A percentile compares a stretch with the other conserved stretches of the same genome.
These are phyloP conservation scores for Thecophora atra DNA, from an alignment of 2,888 invertebrate genomes.

Conservation along the genomic window DNA sequence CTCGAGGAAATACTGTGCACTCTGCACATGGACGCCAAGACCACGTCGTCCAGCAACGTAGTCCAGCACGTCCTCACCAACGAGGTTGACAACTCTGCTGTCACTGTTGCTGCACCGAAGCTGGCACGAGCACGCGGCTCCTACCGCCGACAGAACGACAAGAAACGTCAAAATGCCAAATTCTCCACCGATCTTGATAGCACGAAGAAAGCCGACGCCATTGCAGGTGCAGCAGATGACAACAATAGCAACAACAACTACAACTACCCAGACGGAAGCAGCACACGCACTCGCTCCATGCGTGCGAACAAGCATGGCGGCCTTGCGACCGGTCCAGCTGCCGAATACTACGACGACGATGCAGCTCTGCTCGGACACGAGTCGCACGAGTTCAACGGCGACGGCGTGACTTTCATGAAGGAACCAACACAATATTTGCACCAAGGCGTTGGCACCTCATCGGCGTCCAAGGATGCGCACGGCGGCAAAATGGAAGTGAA, in stretches of 20 bases:
- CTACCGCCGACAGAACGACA: conserved; percentile 28
- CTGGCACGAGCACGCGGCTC: conserved; percentile 31
- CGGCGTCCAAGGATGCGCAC: conserved; percentile 34
- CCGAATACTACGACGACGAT: conserved; percentile 32
- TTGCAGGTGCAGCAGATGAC: not conserved
- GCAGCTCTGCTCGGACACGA: conserved; percentile 18
- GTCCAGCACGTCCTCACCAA: conserved; percentile 34
- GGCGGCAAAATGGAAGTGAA: conserved; percentile 52
- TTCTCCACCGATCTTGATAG: conserved; percentile 15
- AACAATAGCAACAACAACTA: not conserved
- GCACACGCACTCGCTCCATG: conserved; percentile 18
- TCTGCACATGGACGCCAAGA: conserved; percentile 65
- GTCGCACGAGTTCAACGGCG: conserved; percentile 54
- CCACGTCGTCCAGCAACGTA: conserved; percentile 37
- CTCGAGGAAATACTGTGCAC: conserved; percentile 78
- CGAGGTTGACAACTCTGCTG: conserved; percentile 10
- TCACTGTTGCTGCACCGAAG: conserved; percentile 4
- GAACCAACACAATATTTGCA: conserved; percentile 46
- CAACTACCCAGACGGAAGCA: not conserved
- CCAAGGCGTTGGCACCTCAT: conserved; percentile 42
- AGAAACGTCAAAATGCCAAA: conserved; percentile 26
- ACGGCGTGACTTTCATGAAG: conserved; percentile 54
- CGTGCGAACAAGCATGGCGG: conserved; percentile 20
- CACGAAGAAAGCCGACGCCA: not conserved
- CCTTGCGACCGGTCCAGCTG: not conserved